A percentile compares a stretch with the other conserved stretches of the same genome.
These are phyloP conservation scores for Chitala chitala DNA, from an alignment of 2,113 vertebrate genomes.

Conservation along the genomic window DNA sequence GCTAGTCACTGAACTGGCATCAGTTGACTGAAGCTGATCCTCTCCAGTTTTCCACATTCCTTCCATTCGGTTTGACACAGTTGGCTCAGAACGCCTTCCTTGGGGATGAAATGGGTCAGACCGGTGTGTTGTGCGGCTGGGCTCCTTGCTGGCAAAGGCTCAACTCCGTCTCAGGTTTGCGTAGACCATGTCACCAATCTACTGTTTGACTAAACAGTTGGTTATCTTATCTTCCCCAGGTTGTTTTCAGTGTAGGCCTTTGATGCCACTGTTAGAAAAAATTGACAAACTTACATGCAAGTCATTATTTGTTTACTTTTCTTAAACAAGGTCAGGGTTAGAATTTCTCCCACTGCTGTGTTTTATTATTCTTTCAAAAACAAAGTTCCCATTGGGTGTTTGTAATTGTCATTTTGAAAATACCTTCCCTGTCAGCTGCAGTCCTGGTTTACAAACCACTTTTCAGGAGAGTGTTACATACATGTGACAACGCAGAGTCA, in stretches of 20 bases:
- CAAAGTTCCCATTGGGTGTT: not conserved
- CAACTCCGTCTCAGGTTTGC: not conserved
- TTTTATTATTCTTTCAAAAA: not conserved
- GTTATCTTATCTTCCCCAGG: not conserved
- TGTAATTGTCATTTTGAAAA: not conserved
- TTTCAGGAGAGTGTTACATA: too few species aligned
- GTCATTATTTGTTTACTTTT: not conserved
- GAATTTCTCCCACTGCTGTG: not conserved
- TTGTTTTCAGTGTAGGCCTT: conserved; percentile 1
- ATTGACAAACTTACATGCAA: not conserved
- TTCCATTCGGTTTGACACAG: conserved; percentile 28
- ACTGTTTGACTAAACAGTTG: not conserved
- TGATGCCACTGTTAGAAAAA: not conserved
- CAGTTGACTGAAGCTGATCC: not conserved
- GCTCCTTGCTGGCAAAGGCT: not conserved
- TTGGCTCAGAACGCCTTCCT: conserved; percentile 11
- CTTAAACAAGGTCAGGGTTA: not conserved
- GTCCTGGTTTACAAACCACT: too few species aligned
- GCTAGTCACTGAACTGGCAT: conserved; percentile 14
- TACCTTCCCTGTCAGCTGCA: too few species aligned
- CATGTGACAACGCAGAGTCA: too few species aligned
- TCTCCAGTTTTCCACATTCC: conserved; percentile 14
- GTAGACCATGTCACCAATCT: not conserved
- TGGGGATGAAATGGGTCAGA: conserved; percentile 19
- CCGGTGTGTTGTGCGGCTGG: not conserved